phyloP scores from a whole-genome alignment of 2,888 invertebrate genomes.

The Cataglyphis rosenhaueri region DNA sequence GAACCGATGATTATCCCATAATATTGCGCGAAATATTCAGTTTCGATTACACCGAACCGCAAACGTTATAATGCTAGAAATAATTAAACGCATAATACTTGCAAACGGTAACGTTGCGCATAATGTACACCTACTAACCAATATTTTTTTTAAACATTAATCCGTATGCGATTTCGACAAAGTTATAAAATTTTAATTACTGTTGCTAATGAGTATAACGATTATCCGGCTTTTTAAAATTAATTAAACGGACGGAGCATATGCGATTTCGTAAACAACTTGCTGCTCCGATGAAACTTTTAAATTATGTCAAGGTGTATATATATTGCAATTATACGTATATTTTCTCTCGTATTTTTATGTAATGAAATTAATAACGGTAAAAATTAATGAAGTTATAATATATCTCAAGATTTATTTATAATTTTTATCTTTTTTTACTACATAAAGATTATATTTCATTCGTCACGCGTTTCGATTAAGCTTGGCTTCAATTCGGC shows the following conservation, averaged over 20 bases:
- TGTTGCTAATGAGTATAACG: background rate
- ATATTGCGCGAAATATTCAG: constrained; percentile 52
- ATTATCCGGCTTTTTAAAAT: constrained; percentile 29
- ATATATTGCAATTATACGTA: background rate
- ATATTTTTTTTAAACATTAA: constrained; percentile 42
- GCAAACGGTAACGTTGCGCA: background rate
- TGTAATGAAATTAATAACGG: background rate
- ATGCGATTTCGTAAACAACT: background rate
- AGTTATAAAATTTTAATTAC: constrained; percentile 27
- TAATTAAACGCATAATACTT: constrained; percentile 52
- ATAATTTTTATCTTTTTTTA: constrained; percentile 1
- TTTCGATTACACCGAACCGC: constrained; percentile 48
- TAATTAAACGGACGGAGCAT: background rate
- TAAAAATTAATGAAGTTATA: background rate
- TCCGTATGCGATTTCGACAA: constrained; percentile 9
- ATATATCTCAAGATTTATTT: background rate
- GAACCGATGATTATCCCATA: constrained; percentile 53
- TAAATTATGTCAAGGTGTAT: background rate
- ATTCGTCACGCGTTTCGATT: background rate
- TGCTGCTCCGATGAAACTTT: background rate
- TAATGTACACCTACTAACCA: background rate
- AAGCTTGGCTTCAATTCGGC: constrained; percentile 33
- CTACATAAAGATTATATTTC: background rate
- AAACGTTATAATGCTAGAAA: constrained; percentile 54
- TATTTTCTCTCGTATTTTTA: background rate